phyloP scores from a whole-genome alignment of 2,113 vertebrate species.

The Macaca fascicularis region T2T-MFA8v1.1 NC_088378.1:77363001-77363500 shows the following conservation, averaged over 20 bases:
- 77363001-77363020: not conserved
- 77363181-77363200: not conserved
- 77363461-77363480: too few species aligned
- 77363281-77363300: not conserved
- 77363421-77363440: too few species aligned
- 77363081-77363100: not conserved
- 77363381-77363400: not conserved
- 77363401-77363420: not conserved
- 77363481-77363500: not conserved
- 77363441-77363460: not conserved
- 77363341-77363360: not conserved
- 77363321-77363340: not conserved
- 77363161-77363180: not conserved
- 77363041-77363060: not conserved
- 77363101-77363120: not conserved
- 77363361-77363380: not conserved
- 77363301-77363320: not conserved
- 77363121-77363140: not conserved
- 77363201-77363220: not conserved
- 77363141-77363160: conserved; percentile 1
- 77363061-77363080: not conserved
- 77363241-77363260: not conserved
- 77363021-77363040: conserved; percentile 4
- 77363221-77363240: not conserved
- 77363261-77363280: not conserved